phyloP scores from a whole-genome alignment of 1,140 invertebrate species.

The Drosophila watanabei region DNA sequence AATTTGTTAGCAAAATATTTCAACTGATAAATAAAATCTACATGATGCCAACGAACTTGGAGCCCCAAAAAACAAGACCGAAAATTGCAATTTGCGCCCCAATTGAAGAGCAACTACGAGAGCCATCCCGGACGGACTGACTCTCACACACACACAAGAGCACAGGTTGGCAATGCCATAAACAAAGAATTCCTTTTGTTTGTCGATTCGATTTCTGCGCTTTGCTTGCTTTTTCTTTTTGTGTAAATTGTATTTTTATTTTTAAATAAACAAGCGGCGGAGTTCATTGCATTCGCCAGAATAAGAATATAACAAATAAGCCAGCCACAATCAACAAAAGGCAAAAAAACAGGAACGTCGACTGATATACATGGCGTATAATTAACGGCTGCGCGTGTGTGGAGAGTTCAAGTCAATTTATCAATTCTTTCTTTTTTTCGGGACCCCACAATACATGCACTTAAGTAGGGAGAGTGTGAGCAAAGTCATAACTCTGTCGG shows the following conservation, averaged over 20 bases:
- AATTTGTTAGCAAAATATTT: slow-evolving; percentile 84
- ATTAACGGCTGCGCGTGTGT: slow-evolving; percentile 68
- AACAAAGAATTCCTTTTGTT: slow-evolving; percentile 83
- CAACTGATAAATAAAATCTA: slow-evolving; percentile 83
- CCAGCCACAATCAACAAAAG: slow-evolving; percentile 35
- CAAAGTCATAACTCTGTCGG: slow-evolving; percentile 12
- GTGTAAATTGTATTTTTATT: slow-evolving; percentile 74
- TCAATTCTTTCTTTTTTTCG: slow-evolving; percentile 48
- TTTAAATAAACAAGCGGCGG: slow-evolving; percentile 73
- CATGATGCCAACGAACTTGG: slow-evolving; percentile 70
- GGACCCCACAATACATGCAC: slow-evolving; percentile 17
- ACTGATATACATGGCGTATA: slow-evolving; percentile 47
- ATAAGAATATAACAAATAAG: slow-evolving; percentile 51
- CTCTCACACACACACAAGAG: slow-evolving; percentile 3
- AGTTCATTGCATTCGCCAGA: slow-evolving; percentile 73
- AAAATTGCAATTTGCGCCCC: slow-evolving; percentile 65
- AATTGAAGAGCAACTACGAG: slow-evolving; percentile 55
- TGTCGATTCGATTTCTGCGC: slow-evolving; percentile 55
- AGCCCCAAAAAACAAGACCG: slow-evolving; percentile 36
- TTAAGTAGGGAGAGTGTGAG: slow-evolving; percentile 12
- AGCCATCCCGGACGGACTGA: slow-evolving; percentile 5
- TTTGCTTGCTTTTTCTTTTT: slow-evolving; percentile 33
- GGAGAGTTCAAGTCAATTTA: slow-evolving; percentile 73
- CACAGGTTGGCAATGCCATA: slow-evolving; percentile 73
- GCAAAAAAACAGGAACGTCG: slow-evolving; percentile 35